These are phyloP conservation scores for Litocranius walleri DNA, from an alignment of 2,113 vertebrate species.

Conservation along the genomic window DNA sequence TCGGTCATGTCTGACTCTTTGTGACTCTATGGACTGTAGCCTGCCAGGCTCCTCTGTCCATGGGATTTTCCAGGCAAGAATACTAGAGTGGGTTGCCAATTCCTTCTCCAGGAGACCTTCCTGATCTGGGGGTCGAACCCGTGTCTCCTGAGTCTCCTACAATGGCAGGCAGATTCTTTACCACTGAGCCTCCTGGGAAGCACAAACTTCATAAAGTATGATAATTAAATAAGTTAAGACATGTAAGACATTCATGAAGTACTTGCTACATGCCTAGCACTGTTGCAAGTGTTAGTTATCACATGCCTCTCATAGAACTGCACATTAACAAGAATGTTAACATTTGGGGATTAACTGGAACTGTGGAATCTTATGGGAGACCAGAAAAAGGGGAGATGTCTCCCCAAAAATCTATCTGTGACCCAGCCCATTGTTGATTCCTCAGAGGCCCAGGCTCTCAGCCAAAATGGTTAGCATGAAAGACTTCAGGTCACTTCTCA, in stretches of 20 bases:
- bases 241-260: neutral
- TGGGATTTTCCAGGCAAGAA: neutral
- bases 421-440: neutral
- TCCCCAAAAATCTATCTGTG: neutral
- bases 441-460: neutral
- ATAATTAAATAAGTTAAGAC: neutral
- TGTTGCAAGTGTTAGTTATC: neutral
- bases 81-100: neutral
- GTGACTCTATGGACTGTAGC: neutral
- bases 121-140: neutral
- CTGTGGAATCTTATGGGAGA: neutral
- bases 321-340: neutral
- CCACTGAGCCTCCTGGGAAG: neutral
- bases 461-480: neutral
- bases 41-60: neutral
- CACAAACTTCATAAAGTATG: neutral
- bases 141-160: neutral
- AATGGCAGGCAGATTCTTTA: neutral
- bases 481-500: neutral
- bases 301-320: neutral
- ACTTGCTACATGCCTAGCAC: neutral
- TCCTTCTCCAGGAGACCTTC: neutral
- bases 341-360: neutral
- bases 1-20: neutral
- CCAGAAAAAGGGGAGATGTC: neutral